These are phyloP conservation scores for Pteruthius melanotis DNA, from an alignment of 2,113 vertebrate genomes.

Conservation along the genomic window DNA sequence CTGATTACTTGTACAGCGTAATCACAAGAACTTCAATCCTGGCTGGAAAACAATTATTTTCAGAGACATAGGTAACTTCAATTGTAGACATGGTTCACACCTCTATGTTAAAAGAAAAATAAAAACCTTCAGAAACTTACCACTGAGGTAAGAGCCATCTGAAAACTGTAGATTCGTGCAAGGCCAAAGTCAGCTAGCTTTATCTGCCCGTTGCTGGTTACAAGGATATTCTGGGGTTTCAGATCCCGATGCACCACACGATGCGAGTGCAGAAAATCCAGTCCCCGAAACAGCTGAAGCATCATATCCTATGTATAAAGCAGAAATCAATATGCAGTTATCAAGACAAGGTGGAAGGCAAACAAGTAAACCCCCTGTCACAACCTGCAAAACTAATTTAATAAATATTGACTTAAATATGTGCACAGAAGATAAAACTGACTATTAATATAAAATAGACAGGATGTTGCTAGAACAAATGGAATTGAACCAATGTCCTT, in stretches of 20 bases:
- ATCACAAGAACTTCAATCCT: neutral
- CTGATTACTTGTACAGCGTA: neutral
- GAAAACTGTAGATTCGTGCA: constrained; percentile 98
- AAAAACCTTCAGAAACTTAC: constrained; percentile 76
- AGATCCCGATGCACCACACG: constrained; percentile 96
- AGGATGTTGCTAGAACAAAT: neutral
- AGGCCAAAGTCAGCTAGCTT: constrained; percentile 96
- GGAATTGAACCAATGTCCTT: neutral
- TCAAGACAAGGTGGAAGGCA: neutral
- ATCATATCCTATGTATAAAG: constrained; percentile 89
- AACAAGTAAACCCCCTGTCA: neutral
- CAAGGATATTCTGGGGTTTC: constrained; percentile 97
- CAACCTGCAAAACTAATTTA: neutral
- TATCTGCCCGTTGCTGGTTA: constrained; percentile 94
- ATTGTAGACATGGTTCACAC: neutral
- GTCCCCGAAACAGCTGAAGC: constrained; percentile 94
- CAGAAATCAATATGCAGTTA: neutral
- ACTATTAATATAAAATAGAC: neutral
- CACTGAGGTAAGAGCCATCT: constrained; percentile 99
- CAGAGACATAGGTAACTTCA: neutral
- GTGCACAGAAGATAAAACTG: neutral
- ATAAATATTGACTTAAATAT: neutral
- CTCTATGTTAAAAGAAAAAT: neutral
- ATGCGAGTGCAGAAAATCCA: constrained; percentile 98
- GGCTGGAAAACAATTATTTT: neutral